phyloP scores from a whole-genome alignment of 2,888 invertebrate species.

The Poecilus cupreus region DNA sequence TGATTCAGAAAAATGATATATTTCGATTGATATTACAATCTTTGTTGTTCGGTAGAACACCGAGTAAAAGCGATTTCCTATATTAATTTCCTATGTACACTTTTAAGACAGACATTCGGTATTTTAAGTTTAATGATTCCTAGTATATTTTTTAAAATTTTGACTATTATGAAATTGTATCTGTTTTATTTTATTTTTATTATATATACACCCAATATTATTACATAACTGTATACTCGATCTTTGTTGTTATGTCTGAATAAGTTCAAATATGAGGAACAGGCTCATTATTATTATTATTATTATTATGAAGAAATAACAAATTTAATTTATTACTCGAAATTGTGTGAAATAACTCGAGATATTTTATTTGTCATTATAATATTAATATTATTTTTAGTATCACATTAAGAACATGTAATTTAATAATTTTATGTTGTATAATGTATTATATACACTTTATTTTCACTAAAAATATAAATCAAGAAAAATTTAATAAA shows the following conservation, averaged over 20 bases:
- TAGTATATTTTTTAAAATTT: too few relatives aligned
- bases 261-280: not conserved
- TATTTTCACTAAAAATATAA: not conserved
- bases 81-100: too few relatives aligned
- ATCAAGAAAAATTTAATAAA: not conserved
- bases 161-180: constrained; percentile 13
- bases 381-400: not conserved
- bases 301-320: not conserved
- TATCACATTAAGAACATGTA: not conserved
- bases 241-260: not conserved
- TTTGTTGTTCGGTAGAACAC: too few relatives aligned
- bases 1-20: too few relatives aligned
- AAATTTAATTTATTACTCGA: not conserved
- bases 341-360: not conserved
- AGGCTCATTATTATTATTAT: too few relatives aligned
- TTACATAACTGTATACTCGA: not conserved
- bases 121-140: too few relatives aligned
- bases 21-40: too few relatives aligned
- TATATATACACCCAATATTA: constrained; percentile 2
- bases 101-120: too few relatives aligned
- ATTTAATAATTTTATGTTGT: not conserved
- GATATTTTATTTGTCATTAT: constrained; percentile 20
- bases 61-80: too few relatives aligned
- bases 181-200: not conserved
- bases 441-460: not conserved